A percentile compares a stretch with the other conserved stretches of the same genome.
Evolutionary conservation across 2,888 invertebrate genomes (phyloP).

Genomic region (Bombylius major): DNA sequence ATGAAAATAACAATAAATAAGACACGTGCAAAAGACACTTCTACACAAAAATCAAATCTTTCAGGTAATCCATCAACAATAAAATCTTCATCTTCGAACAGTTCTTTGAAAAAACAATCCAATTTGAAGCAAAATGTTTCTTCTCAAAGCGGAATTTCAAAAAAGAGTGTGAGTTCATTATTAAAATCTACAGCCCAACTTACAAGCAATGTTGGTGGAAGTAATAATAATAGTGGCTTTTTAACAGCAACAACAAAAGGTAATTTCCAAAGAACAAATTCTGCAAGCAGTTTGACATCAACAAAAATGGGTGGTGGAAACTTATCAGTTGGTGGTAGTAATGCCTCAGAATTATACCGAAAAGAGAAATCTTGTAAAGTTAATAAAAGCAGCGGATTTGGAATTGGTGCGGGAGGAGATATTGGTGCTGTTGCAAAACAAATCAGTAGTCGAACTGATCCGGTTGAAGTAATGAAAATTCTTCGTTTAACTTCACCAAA

Average conservation of each 20-base stretch:
- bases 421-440: neutral
- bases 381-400: neutral
- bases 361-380: constrained; percentile 10
- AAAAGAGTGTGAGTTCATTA: constrained; percentile 26
- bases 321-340: constrained; percentile 12
- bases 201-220: constrained; percentile 4
- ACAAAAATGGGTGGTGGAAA: constrained; percentile 23
- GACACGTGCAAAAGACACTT: constrained; percentile 51
- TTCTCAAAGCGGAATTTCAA: constrained; percentile 76
- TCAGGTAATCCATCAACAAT: neutral
- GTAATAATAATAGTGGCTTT: constrained; percentile 1
- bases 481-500: constrained; percentile 40
- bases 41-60: neutral
- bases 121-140: constrained; percentile 75
- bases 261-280: constrained; percentile 34
- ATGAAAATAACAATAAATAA: constrained; percentile 89
- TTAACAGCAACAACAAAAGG: constrained; percentile 20
- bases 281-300: constrained; percentile 30
- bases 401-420: neutral
- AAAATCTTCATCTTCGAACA: constrained; percentile 31
- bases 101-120: constrained; percentile 68
- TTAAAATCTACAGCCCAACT: constrained; percentile 4
- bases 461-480: constrained; percentile 40
- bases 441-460: constrained; percentile 6
- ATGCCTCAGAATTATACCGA: constrained; percentile 13